Conservation (phyloP, 2,888 invertebrate species). For the Athalia circularis region DNA sequence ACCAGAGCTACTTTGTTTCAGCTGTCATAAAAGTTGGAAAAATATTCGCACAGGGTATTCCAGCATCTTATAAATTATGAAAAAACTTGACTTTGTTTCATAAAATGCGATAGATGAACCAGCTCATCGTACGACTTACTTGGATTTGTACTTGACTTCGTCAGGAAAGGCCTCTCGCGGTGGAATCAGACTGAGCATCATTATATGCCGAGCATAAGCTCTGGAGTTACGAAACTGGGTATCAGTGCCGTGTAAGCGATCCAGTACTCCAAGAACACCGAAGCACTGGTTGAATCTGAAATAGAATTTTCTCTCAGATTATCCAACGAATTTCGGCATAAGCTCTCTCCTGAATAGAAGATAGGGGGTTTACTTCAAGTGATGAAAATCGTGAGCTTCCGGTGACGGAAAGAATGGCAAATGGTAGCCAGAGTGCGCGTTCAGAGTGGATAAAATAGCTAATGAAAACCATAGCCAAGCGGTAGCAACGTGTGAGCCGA, state of each 20-base stretch:
- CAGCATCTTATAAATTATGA: no score
- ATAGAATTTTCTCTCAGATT: no score
- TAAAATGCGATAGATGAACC: no score
- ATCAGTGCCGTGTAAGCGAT: constrained; percentile 90
- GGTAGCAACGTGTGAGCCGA: constrained; percentile 86
- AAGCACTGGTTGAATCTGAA: constrained; percentile 88
- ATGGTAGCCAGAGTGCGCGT: constrained; percentile 91
- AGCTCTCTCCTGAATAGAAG: background rate
- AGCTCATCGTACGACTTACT: constrained; percentile 54
- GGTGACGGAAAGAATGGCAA: constrained; percentile 90
- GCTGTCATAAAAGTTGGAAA: no score
- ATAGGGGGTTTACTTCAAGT: constrained; percentile 81
- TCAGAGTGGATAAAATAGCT: constrained; percentile 86
- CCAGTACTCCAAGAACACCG: constrained; percentile 88
- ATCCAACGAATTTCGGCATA: background rate
- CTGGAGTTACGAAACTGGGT: constrained; percentile 83
- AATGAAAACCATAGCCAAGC: constrained; percentile 87
- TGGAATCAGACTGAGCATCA: constrained; percentile 82
- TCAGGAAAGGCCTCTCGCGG: constrained; percentile 83
- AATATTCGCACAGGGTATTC: no score
- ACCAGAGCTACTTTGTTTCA: no score
- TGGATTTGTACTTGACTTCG: constrained; percentile 72
- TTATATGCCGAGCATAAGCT: constrained; percentile 83
- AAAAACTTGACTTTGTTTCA: background rate
- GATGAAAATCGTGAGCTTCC: constrained; percentile 92